These are phyloP conservation scores for Ctenosaura bakeri DNA, from an alignment of 2,797 vertebrate genomes.

Conservation along the genomic window DNA sequence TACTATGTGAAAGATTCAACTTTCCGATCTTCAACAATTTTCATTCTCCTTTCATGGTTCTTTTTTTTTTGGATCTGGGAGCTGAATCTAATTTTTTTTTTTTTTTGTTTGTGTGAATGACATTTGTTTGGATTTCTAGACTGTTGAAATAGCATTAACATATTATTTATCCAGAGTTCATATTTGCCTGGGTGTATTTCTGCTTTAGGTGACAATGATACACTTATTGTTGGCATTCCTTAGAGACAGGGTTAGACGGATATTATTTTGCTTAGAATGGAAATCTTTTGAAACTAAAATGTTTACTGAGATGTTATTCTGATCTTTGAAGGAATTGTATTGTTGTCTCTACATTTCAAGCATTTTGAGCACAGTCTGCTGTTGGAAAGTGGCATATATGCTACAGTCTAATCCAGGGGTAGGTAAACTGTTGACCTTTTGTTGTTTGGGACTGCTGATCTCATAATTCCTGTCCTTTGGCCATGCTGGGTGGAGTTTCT, in stretches of 20 bases:
- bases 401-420: neutral
- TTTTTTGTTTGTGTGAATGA: neutral
- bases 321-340: neutral
- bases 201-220: neutral
- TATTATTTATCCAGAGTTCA: neutral
- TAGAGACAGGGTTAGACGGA: neutral
- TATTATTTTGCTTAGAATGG: neutral
- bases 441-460: neutral
- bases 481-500: too few species aligned
- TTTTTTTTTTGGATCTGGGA: neutral
- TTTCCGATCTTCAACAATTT: neutral
- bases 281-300: constrained; percentile 17
- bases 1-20: neutral
- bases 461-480: too few species aligned
- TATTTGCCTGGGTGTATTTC: neutral
- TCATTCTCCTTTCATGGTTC: neutral
- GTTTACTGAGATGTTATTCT: neutral
- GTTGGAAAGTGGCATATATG: neutral
- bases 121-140: neutral
- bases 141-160: neutral
- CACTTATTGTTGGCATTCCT: neutral
- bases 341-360: neutral
- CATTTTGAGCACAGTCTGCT: neutral
- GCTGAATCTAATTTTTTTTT: neutral
- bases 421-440: neutral